phyloP scores from a whole-genome alignment of 2,113 vertebrate species.

The Loxodonta africana region DNA sequence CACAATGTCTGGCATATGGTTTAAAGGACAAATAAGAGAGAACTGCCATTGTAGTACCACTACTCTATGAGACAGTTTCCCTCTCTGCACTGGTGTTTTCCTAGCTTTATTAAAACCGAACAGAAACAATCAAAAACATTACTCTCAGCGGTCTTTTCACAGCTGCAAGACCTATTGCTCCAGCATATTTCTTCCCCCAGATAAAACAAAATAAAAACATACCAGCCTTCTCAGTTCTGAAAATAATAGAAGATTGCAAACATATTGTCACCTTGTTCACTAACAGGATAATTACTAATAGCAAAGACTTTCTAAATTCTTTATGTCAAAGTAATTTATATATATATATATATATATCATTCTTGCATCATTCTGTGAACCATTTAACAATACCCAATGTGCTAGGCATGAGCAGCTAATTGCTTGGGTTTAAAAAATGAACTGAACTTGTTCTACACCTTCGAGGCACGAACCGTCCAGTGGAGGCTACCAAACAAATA shows the following conservation, averaged over 20 bases:
- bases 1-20: not conserved
- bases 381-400: not conserved
- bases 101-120: not conserved
- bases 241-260: conserved; percentile 48
- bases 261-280: not conserved
- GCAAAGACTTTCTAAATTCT: conserved; percentile 47
- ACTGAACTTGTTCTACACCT: conserved; percentile 64
- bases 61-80: not conserved
- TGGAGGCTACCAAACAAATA: conserved; percentile 70
- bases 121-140: not conserved
- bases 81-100: not conserved
- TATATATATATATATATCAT: conserved; percentile 49
- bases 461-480: conserved; percentile 68
- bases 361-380: conserved; percentile 44
- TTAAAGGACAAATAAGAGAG: conserved; percentile 41
- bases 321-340: conserved; percentile 6
- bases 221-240: conserved; percentile 24
- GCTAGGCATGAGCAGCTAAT: conserved; percentile 42
- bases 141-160: not conserved
- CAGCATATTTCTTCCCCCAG: not conserved
- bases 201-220: not conserved
- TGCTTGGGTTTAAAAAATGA: conserved; percentile 68
- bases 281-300: conserved; percentile 1
- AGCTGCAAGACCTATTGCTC: not conserved
- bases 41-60: not conserved